Conservation (phyloP, 1,140 invertebrate genomes). For the Nasonia giraulti region DNA sequence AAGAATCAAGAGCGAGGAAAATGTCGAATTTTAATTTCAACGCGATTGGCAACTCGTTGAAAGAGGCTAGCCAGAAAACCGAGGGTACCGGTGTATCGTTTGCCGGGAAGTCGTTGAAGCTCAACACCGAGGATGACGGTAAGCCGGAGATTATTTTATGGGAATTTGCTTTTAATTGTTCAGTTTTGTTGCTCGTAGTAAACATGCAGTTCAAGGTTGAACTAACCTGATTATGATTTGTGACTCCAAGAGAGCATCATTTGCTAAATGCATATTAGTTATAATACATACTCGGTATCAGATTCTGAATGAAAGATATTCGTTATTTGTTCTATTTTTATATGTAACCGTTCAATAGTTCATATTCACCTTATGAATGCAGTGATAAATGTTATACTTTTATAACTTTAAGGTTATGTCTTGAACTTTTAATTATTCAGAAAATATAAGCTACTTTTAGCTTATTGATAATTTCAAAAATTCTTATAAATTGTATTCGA, state of each 20-base stretch:
- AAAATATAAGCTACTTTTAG: too few species aligned
- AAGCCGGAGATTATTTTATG: slow-evolving; percentile 55
- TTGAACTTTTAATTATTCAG: too few species aligned
- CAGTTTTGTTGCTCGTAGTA: neutral
- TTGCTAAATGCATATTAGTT: too few species aligned
- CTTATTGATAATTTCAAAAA: too few species aligned
- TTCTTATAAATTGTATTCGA: too few species aligned
- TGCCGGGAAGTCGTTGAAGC: slow-evolving; percentile 79
- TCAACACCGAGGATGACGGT: slow-evolving; percentile 82
- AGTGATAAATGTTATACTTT: too few species aligned
- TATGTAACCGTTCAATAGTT: too few species aligned
- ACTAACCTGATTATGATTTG: neutral
- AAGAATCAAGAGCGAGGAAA: neutral
- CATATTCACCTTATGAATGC: too few species aligned
- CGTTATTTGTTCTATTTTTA: too few species aligned
- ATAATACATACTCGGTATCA: neutral
- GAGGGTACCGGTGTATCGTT: slow-evolving; percentile 77
- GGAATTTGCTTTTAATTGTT: slow-evolving; percentile 3
- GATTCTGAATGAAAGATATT: neutral
- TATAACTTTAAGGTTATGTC: too few species aligned
- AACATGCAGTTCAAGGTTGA: neutral
- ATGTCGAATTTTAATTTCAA: slow-evolving; percentile 68
- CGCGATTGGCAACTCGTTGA: slow-evolving; percentile 61
- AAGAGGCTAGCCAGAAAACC: slow-evolving; percentile 57
- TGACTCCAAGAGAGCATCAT: neutral